These are phyloP conservation scores for Hemicordylus capensis DNA, from an alignment of 2,113 vertebrate species.

Conservation along the genomic window DNA sequence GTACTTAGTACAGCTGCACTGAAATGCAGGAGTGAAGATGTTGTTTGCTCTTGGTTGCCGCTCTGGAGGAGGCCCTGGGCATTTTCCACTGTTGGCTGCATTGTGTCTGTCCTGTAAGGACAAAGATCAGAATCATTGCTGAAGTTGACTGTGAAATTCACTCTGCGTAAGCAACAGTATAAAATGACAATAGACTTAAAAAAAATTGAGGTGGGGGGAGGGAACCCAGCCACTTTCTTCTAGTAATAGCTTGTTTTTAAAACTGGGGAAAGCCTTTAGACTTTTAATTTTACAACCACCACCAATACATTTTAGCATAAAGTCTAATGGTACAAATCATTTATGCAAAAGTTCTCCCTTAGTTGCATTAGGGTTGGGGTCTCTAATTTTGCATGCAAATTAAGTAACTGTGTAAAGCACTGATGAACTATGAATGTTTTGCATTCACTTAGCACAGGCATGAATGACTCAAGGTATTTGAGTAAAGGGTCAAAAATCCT, in stretches of 20 bases:
- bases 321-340: neutral
- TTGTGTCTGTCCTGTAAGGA: constrained; percentile 11
- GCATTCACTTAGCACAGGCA: neutral
- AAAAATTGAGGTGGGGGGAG: too few relatives aligned
- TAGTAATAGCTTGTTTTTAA: constrained; percentile 17
- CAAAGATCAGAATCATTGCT: constrained; percentile 21
- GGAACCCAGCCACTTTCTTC: too few relatives aligned
- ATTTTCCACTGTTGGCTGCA: neutral
- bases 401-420: neutral
- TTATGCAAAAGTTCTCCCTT: constrained; percentile 10
- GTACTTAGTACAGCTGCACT: neutral
- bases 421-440: constrained; percentile 28
- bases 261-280: neutral
- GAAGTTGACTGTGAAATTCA: constrained; percentile 25
- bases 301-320: constrained; percentile 9
- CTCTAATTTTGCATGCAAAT: neutral
- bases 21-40: neutral
- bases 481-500: constrained; percentile 16
- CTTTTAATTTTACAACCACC: neutral
- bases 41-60: neutral
- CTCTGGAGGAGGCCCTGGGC: neutral
- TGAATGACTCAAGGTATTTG: neutral
- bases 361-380: constrained; percentile 3
- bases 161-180: neutral
- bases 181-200: neutral